These are phyloP conservation scores for Alentia gelatinosa DNA, from an alignment of 2,888 invertebrate species.

Conservation along the genomic window DNA sequence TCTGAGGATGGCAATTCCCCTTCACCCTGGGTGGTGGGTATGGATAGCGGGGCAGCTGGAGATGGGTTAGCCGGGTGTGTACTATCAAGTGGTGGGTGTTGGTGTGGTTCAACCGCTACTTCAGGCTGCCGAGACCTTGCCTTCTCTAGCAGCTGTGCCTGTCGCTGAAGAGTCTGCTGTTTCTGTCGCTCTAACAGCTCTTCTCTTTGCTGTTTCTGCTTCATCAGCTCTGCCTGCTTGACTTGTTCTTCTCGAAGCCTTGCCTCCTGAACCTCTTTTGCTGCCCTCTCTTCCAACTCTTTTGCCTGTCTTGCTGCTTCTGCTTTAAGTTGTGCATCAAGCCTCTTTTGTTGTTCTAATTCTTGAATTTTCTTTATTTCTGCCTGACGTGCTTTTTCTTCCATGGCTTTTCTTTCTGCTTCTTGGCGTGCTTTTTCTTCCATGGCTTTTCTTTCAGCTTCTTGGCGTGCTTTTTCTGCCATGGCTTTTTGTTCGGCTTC, in stretches of 20 bases:
- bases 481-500: background rate
- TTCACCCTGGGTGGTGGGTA: background rate
- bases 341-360: no score
- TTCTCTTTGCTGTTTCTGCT: background rate
- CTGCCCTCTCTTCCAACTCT: background rate
- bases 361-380: no score
- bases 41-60: background rate
- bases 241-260: background rate
- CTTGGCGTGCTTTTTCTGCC: background rate
- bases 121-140: background rate
- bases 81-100: background rate
- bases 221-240: background rate
- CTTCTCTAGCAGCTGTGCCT: background rate
- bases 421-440: background rate
- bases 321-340: no score
- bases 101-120: background rate
- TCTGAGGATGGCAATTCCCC: background rate
- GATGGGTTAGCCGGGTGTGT: background rate
- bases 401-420: no score
- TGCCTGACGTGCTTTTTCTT: no score
- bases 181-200: background rate
- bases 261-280: background rate
- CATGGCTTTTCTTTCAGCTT: background rate
- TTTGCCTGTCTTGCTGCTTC: no score
- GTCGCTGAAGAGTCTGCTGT: background rate